These are phyloP conservation scores for Diplosoma virens DNA, from an alignment of 23 tunicate species.

Conservation along the genomic window DNA sequence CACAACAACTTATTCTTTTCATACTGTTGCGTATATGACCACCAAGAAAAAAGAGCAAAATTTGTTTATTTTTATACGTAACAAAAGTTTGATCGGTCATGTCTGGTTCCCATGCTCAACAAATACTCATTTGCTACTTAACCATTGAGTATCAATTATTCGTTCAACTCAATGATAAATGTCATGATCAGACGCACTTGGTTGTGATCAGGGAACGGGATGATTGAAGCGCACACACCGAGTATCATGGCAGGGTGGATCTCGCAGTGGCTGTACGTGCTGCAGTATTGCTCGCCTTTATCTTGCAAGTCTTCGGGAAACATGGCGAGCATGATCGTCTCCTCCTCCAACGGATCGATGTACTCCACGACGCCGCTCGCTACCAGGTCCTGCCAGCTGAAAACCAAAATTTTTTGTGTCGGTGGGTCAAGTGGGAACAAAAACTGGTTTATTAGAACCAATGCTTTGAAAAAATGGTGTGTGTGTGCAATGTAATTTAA, in stretches of 20 bases:
- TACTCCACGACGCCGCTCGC: slow-evolving; percentile 99
- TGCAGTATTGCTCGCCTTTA: slow-evolving; percentile 95
- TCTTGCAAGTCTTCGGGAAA: slow-evolving; percentile 97
- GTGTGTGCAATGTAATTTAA: too few species aligned
- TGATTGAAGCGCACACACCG: slow-evolving; percentile 99
- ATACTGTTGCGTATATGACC: too few species aligned
- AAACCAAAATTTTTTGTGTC: too few species aligned
- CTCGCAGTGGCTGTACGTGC: slow-evolving; percentile 97
- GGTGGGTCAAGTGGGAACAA: too few species aligned
- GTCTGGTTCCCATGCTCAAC: neutral
- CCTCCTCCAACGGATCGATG: slow-evolving; percentile 99
- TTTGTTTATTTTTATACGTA: too few species aligned
- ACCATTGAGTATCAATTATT: too few species aligned
- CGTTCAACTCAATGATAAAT: too few species aligned
- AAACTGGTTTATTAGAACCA: too few species aligned
- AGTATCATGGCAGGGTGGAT: slow-evolving; percentile 99
- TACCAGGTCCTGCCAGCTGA: slow-evolving; percentile 94
- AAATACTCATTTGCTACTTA: neutral
- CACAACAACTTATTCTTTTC: too few species aligned
- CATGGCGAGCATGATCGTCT: slow-evolving; percentile 99
- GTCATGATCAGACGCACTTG: slow-evolving; percentile 39
- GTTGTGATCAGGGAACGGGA: slow-evolving; percentile 99
- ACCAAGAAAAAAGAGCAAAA: neutral
- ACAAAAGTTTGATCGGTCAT: too few species aligned
- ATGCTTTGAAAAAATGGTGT: too few species aligned